A percentile compares a stretch with the other conserved stretches of the same genome.
Conservation (phyloP, 2,797 vertebrate species). For the Salmo trutta region DNA sequence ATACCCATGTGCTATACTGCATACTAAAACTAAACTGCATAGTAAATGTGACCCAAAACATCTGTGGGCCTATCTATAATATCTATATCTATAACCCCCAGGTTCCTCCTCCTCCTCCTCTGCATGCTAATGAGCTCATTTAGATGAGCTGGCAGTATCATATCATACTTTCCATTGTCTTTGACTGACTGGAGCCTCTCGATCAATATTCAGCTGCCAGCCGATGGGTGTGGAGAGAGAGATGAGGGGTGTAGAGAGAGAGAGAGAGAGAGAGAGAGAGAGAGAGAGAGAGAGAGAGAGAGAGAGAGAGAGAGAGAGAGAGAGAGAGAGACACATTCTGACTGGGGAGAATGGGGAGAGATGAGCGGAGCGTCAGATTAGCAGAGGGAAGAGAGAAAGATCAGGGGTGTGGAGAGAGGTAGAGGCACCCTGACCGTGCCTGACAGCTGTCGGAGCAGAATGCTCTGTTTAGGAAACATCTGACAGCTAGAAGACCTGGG, state of each 20-base stretch:
- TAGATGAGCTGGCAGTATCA: neutral
- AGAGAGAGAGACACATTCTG: neutral
- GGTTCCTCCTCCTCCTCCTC: neutral
- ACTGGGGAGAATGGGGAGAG: neutral
- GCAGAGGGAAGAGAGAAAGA: neutral
- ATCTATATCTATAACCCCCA: neutral
- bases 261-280: neutral
- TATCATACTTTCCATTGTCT: neutral
- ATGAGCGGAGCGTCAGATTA: neutral
- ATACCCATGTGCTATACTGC: neutral
- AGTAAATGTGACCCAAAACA: neutral
- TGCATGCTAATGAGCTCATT: conserved; percentile 13
- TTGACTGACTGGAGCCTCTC: neutral
- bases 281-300: neutral
- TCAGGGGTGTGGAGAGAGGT: no score
- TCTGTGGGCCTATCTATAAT: no score
- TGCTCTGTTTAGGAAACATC: conserved; percentile 34
- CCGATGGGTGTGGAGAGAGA: neutral
- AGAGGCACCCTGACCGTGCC: conserved; percentile 56
- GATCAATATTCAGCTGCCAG: neutral
- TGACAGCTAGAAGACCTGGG: conserved; percentile 38
- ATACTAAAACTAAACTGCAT: neutral
- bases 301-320: neutral
- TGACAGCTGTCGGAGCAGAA: conserved; percentile 54
- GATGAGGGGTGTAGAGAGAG: neutral